Base-by-base conservation (phyloP, 37 sponge, comb jelly and placozoan genomes). In the Hexactinellida sp. region DNA sequence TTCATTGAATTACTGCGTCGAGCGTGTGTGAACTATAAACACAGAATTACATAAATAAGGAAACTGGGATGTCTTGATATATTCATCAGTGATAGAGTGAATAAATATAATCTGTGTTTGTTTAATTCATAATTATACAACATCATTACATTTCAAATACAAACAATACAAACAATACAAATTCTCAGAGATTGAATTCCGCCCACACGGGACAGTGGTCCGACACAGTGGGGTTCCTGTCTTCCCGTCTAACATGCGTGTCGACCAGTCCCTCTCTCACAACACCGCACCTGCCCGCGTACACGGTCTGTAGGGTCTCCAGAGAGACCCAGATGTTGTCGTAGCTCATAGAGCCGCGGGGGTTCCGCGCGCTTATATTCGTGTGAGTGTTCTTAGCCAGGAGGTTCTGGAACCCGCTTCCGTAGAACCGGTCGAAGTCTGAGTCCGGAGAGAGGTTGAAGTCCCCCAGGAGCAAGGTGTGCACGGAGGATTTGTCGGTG, bases 131-230 rank as follows among this genome's bases (percentile, higher is more conserved):
- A 47, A 47, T 19, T 47, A 47, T 47, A 47, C 52, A 47, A 47
- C n/a, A n/a, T n/a, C n/a, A n/a, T n/a, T n/a, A n/a, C n/a, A n/a
- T n/a, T n/a, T n/a, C n/a, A n/a, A n/a, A n/a, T n/a, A 47, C 52
- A 47, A 47, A 47, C 9, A 47, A 47, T 47, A 47, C 13, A 9
- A 47, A 47, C 16, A 47, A 47, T 47, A 47, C 9, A 47, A 47
- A 47, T 32, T 63, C 76, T 63, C 76, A 63, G 76, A 63, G 21
- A 25, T 63, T 63, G 76, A 63, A 63, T 3, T 3, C 13, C 3
- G 76, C 76, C 76, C 76, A 63, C 30, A 63, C 76, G 34, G 76
- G 76, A 63, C 76, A 63, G 34, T 63, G 76, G 34, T 63, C 76
- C 3, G 76, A 63, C 28, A 63, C 30, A 10, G 76, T 63, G 3